Conservation (phyloP, 2,888 invertebrate genomes). For the Odontocolon sp. region DNA sequence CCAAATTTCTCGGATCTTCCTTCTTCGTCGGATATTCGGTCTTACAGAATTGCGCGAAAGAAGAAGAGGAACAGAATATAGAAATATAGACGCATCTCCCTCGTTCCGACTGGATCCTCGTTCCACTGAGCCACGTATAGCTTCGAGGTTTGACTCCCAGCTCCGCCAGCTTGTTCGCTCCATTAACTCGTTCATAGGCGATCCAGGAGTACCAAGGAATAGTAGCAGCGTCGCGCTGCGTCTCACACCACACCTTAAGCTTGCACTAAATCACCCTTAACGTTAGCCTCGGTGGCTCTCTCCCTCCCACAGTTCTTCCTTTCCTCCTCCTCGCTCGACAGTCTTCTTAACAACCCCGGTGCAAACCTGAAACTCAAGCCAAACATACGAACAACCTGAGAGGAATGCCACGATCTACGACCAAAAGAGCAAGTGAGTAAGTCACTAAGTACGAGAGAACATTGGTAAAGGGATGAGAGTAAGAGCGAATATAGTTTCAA, state of each 20-base stretch:
- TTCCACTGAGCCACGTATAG: conserved; percentile 56
- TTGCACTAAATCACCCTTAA: conserved; percentile 72
- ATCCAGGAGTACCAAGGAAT: conserved; percentile 63
- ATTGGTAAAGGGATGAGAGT: conserved; percentile 25
- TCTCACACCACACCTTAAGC: conserved; percentile 71
- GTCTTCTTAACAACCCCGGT: conserved; percentile 60
- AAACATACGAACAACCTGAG: conserved; percentile 73
- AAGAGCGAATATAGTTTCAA: conserved; percentile 40
- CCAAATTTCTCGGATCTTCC: no score
- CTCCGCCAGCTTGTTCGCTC: conserved; percentile 68
- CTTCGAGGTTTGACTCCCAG: conserved; percentile 50
- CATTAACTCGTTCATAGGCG: conserved; percentile 80
- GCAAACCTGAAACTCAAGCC: conserved; percentile 77
- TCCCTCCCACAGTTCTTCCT: conserved; percentile 24
- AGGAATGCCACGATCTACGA: conserved; percentile 31
- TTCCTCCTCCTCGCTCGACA: conserved; percentile 56
- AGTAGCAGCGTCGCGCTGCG: conserved; percentile 67
- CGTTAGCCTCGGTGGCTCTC: conserved; percentile 29
- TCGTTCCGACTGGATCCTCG: conserved; percentile 54
- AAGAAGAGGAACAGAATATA: no score
- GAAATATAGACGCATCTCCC: no score
- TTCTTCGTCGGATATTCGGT: no score
- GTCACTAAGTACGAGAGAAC: conserved; percentile 35
- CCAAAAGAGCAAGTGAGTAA: neutral
- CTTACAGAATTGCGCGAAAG: no score